A percentile compares a stretch with the other conserved stretches of the same genome.
Evolutionary conservation across 2,888 invertebrate species (phyloP).

Genomic region (Chirona hameri): DNA sequence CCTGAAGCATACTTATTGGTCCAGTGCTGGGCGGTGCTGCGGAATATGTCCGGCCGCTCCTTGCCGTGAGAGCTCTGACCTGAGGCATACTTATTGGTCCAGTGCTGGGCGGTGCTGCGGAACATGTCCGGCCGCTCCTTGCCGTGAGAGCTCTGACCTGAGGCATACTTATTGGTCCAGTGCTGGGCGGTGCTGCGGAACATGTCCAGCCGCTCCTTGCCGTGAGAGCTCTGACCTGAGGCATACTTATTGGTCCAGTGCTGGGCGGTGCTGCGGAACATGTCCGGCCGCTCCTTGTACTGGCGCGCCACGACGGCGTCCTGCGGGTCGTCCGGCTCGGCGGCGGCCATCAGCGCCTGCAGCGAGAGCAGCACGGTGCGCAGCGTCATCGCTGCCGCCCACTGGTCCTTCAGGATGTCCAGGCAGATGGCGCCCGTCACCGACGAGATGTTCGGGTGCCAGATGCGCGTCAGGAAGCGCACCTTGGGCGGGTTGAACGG

Average conservation of each 20-base stretch:
- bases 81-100: background rate
- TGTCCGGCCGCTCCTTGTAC: conserved; percentile 79
- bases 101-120: background rate
- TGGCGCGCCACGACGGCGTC: conserved; percentile 96
- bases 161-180: conserved; percentile 68
- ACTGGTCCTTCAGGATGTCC: conserved; percentile 96
- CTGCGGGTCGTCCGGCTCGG: conserved; percentile 90
- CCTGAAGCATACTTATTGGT: too few species aligned
- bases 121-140: background rate
- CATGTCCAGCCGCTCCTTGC: conserved; percentile 76
- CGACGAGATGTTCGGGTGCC: conserved; percentile 99
- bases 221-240: conserved; percentile 59
- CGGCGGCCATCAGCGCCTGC: conserved; percentile 72
- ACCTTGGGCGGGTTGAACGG: conserved; percentile 99
- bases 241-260: conserved; percentile 97
- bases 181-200: conserved; percentile 88
- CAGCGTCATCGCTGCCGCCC: conserved; percentile 98
- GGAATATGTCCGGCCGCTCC: background rate
- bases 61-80: too few species aligned
- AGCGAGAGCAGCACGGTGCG: conserved; percentile 91
- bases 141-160: too few species aligned
- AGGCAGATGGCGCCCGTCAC: conserved; percentile 97
- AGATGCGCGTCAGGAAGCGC: conserved; percentile 93
- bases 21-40: background rate
- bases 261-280: conserved; percentile 85